Evolutionary conservation across 2,888 invertebrate genomes (phyloP).

Genomic region (Ophion obscuratus): DNA sequence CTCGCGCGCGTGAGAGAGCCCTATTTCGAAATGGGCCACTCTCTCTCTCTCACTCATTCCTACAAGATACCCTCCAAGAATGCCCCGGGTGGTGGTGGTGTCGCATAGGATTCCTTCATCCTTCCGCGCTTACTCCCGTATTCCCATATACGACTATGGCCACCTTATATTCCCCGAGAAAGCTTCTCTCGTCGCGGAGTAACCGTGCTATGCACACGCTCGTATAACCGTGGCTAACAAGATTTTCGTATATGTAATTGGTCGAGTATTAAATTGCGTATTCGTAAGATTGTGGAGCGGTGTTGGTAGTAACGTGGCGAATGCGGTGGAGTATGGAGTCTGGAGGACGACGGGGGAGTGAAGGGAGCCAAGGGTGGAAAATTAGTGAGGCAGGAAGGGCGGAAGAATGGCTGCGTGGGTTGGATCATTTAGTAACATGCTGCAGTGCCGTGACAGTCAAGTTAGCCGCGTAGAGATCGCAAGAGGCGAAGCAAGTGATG

Average conservation of each 20-base stretch:
- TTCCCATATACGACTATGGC: slow-evolving; percentile 54
- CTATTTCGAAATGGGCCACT: slow-evolving; percentile 60
- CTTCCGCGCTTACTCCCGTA: slow-evolving; percentile 68
- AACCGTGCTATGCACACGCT: slow-evolving; percentile 68
- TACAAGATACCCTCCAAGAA: slow-evolving; percentile 79
- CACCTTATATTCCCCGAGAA: slow-evolving; percentile 65
- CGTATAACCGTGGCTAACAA: slow-evolving; percentile 84
- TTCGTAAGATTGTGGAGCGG: slow-evolving; percentile 73
- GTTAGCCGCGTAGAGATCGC: slow-evolving; percentile 66
- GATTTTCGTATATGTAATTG: slow-evolving; percentile 84
- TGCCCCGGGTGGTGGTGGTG: slow-evolving; percentile 78
- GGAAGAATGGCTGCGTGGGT: slow-evolving; percentile 80
- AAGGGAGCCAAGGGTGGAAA: slow-evolving; percentile 67
- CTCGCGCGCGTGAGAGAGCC: slow-evolving; percentile 37
- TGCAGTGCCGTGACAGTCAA: slow-evolving; percentile 78
- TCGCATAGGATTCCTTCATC: slow-evolving; percentile 74
- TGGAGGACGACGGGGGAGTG: slow-evolving; percentile 61
- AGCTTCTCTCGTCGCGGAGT: slow-evolving; percentile 64
- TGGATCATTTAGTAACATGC: slow-evolving; percentile 84
- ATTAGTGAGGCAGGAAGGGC: slow-evolving; percentile 67
- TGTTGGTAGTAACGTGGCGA: slow-evolving; percentile 70
- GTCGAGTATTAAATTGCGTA: slow-evolving; percentile 84
- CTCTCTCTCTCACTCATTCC: slow-evolving; percentile 60
- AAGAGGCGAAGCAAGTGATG: slow-evolving; percentile 35
- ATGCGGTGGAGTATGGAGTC: slow-evolving; percentile 15